Base-by-base conservation (phyloP, 2,113 vertebrate species). In the Corvus moneduloides region DNA sequence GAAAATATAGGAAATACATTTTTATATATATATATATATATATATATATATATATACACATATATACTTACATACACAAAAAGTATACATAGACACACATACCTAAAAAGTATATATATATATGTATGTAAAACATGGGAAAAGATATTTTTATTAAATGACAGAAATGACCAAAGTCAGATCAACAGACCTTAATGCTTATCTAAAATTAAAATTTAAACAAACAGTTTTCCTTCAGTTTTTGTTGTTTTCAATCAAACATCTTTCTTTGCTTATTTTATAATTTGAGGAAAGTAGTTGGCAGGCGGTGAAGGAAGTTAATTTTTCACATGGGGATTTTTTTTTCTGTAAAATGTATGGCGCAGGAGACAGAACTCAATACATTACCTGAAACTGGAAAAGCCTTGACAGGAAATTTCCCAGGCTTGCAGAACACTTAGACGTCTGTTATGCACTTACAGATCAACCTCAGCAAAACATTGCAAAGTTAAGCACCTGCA, bases 401-500 rank as follows among this genome's bases (percentile, higher is more conserved):
- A 88, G 30, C 7, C 48, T 93, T 74, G 79, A 88, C 48, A 69
- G 76, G 96, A 93, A 94, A 49, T 35, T 94, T 93, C 78, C 56
- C 63, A 90, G 67, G 62, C 75, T 90, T 85, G 35, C 63, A 73
- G 77, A 95, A 94, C 67, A 83, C 63, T 91, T 63, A 23, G 13
- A n/a, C 0, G 48, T 87, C 78, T 93, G 82, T 87, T 95, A 71
- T 23, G 33, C 75, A 88, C 96, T 94, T 96, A 52, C 39, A 83
- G 68, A 71, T 84, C 75, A 85, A 41, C 22, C 55, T 77, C 94
- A 86, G 92, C 86, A 87, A 96, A 93, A 94, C 55, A 32, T 43
- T 63, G 72, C 76, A 84, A 78, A 95, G 81, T 89, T 89, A 90
- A 95, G 39, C 90, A 97, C 93, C 90, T 97, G 96, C 86, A 89